These are phyloP conservation scores for Empidonax traillii DNA, from an alignment of 2,113 vertebrate species.

Conservation along the genomic window DNA sequence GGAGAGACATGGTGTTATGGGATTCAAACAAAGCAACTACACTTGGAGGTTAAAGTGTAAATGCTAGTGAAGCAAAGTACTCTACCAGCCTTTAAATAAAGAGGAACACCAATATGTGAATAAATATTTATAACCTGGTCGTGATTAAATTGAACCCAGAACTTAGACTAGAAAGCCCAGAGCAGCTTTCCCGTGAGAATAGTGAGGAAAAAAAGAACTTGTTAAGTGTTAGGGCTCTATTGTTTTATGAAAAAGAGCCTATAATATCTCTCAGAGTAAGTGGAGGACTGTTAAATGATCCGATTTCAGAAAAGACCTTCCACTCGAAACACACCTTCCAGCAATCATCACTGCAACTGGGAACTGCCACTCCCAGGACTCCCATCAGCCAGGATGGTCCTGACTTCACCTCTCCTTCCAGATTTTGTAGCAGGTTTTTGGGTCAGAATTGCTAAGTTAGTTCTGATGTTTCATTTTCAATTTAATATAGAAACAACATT, in stretches of 20 bases:
- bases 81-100: background rate
- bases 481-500: background rate
- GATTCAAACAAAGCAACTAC: background rate
- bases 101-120: background rate
- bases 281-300: background rate
- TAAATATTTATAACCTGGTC: background rate
- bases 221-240: background rate
- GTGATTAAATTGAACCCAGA: background rate
- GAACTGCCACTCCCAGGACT: background rate
- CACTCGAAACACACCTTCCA: background rate
- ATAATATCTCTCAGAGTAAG: background rate
- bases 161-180: background rate
- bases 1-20: background rate
- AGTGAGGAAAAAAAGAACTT: background rate
- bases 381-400: background rate
- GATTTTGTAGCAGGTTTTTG: background rate
- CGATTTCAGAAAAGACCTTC: background rate
- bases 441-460: background rate
- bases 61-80: background rate
- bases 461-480: background rate
- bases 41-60: background rate
- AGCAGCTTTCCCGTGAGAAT: background rate
- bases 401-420: background rate
- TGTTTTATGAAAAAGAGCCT: background rate
- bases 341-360: fast-evolving